A percentile compares a stretch with the other conserved stretches of the same genome.
Evolutionary conservation across 1,140 invertebrate genomes (phyloP).

Genomic region (Bombus ignitus): DNA sequence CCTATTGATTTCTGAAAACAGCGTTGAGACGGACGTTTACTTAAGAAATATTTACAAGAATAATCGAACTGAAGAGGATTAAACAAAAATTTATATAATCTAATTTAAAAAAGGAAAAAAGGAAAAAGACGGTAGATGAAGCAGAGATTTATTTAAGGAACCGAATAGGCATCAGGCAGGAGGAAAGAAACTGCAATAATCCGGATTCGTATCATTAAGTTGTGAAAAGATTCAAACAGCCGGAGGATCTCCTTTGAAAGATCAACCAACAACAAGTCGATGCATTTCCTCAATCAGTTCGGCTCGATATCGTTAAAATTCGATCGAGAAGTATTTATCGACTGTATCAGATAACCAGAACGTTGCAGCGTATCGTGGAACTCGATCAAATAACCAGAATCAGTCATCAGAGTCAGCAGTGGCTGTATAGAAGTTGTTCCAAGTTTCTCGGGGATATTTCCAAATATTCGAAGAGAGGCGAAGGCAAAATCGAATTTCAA

Average conservation of each 20-base stretch:
- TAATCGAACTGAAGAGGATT: too few species aligned
- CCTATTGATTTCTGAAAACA: too few species aligned
- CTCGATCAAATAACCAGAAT: neutral
- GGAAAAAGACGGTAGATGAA: too few species aligned
- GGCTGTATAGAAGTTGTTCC: neutral
- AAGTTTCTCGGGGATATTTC: neutral
- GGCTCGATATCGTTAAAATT: neutral
- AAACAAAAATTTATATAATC: too few species aligned
- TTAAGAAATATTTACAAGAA: too few species aligned
- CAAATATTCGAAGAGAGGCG: neutral
- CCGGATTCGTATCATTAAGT: too few species aligned
- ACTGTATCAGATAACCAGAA: constrained; percentile 37
- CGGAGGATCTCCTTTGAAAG: neutral
- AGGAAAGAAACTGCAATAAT: too few species aligned
- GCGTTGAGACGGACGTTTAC: too few species aligned
- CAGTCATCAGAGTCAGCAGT: constrained; percentile 7
- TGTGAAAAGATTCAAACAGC: too few species aligned
- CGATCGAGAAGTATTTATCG: constrained; percentile 22
- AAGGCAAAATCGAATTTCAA: neutral
- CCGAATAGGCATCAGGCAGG: too few species aligned
- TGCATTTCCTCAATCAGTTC: neutral
- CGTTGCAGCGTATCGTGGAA: neutral
- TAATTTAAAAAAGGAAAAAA: too few species aligned
- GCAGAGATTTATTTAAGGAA: too few species aligned
- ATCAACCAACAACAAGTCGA: neutral